Percentiles rank a stretch among this genome's conserved stretches.
Evolutionary conservation across 2,113 vertebrate species (phyloP).

Genomic region (Anser brachyrhynchus): DNA sequence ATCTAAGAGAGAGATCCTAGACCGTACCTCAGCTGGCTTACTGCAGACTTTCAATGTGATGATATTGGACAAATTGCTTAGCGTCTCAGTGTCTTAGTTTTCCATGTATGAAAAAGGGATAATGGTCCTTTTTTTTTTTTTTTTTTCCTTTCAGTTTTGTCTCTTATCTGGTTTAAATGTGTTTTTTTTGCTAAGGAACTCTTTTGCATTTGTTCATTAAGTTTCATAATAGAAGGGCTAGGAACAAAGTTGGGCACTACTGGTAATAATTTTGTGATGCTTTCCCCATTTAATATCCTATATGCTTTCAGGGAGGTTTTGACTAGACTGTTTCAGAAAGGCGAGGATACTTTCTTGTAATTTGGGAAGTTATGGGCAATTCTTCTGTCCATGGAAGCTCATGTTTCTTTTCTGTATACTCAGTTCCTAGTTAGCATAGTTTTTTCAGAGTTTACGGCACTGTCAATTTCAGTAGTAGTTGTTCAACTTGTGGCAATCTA

Average conservation of each 20-base stretch:
- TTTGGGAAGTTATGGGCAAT: background rate
- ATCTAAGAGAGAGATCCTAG: background rate
- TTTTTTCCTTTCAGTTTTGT: background rate
- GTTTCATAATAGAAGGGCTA: background rate
- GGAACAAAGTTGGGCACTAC: background rate
- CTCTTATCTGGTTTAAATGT: background rate
- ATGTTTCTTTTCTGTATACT: background rate
- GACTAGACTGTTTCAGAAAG: background rate
- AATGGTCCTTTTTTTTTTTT: background rate
- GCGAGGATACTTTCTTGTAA: background rate
- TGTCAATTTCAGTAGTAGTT: background rate
- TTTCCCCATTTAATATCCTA: background rate
- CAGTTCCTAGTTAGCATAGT: background rate
- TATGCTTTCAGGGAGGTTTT: background rate
- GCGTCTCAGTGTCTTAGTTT: background rate
- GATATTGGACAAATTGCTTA: background rate
- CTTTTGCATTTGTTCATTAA: background rate
- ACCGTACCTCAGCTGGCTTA: background rate
- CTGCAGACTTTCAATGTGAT: background rate
- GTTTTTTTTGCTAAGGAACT: background rate
- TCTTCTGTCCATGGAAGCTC: background rate
- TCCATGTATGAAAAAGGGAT: background rate
- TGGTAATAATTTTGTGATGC: background rate
- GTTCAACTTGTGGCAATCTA: background rate
- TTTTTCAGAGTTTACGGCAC: background rate